Evolutionary conservation across 2,113 vertebrate genomes (phyloP), one percentile per base, ranked within the genome.

Genomic region (Tenebrosternarchus preto): DNA sequence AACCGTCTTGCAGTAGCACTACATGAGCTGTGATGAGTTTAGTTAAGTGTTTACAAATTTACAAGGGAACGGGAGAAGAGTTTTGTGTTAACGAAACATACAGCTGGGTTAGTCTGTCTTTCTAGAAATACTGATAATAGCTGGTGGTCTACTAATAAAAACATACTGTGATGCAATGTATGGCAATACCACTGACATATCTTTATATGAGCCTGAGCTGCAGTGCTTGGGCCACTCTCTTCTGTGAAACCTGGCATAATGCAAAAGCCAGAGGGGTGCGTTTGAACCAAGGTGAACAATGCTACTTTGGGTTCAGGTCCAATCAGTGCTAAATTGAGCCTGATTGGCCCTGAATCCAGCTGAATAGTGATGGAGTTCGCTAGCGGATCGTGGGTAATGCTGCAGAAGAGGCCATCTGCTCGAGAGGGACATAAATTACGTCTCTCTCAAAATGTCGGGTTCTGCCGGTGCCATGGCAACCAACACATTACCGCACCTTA

Each of bases 381-480:
- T 74, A 33, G 57, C 56, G 46, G 64, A 77, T 69, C 53, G 71
- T 76, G 66, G 74, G 73, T 80, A 82, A 72, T 78, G 53, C 33
- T 82, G 72, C 74, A 67, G 77, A 67, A 67, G 70, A 72, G 53
- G 46, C 31, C 57, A 59, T 82, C 80, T 80, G 77, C 25, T 70
- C 68, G 24, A 81, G 68, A 59, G 73, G 69, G 82, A 66, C 77
- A 68, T 66, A 80, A 60, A 82, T 84, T 72, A 63, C 31, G 43
- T 56, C 15, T 68, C 53, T 55, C 75, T 11, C 5, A 68, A 76
- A 73, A 78, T 77, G 59, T 68, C 73, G 6, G 83, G 84, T 86
- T 92, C 87, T 66, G 77, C 83, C 73, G 89, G 84, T 63, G 76
- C 91, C 86, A 88, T 84, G 89, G 91, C 66, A 87, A 91, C 92